Evolutionary conservation across 2,113 vertebrate species (phyloP).

Genomic region (Lota lota): DNA sequence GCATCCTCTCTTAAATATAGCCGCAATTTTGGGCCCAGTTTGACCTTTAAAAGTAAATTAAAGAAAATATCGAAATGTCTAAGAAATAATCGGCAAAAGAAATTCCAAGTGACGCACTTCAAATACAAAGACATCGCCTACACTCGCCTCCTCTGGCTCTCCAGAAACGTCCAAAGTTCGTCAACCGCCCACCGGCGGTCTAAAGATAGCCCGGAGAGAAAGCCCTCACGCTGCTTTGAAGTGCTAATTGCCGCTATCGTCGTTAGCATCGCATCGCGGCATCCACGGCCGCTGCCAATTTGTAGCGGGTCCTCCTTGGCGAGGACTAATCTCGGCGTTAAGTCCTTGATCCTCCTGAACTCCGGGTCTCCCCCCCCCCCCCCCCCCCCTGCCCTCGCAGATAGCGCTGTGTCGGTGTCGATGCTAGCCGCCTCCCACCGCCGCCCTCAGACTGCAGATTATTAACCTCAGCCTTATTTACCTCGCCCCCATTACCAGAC

Average conservation of each 20-base stretch:
- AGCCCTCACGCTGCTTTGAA: slow-evolving; percentile 56
- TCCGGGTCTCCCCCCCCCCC: slow-evolving; percentile 25
- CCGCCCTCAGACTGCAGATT: slow-evolving; percentile 40
- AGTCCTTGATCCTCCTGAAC: slow-evolving; percentile 59
- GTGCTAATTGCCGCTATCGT: slow-evolving; percentile 65
- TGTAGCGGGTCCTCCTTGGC: slow-evolving; percentile 60
- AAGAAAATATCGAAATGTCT: no score
- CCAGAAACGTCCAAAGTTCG: slow-evolving; percentile 42
- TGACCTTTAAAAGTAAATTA: no score
- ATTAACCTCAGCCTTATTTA: slow-evolving; percentile 64
- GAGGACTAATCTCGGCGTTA: slow-evolving; percentile 45
- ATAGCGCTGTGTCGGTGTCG: slow-evolving; percentile 16
- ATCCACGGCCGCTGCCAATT: slow-evolving; percentile 50
- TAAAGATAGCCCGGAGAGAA: slow-evolving; percentile 60
- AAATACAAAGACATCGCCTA: no score
- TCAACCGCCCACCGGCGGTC: slow-evolving; percentile 61
- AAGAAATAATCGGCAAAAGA: no score
- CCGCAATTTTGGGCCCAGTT: no score
- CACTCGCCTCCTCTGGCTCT: not conserved
- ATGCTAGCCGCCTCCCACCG: slow-evolving; percentile 7
- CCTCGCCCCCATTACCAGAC: slow-evolving; percentile 50
- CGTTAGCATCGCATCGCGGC: slow-evolving; percentile 45
- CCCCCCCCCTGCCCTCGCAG: no score
- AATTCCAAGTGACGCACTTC: no score
- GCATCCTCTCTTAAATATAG: no score